Conservation (phyloP, 2,888 invertebrate genomes). For the Hydroisotoma schaefferi region DNA sequence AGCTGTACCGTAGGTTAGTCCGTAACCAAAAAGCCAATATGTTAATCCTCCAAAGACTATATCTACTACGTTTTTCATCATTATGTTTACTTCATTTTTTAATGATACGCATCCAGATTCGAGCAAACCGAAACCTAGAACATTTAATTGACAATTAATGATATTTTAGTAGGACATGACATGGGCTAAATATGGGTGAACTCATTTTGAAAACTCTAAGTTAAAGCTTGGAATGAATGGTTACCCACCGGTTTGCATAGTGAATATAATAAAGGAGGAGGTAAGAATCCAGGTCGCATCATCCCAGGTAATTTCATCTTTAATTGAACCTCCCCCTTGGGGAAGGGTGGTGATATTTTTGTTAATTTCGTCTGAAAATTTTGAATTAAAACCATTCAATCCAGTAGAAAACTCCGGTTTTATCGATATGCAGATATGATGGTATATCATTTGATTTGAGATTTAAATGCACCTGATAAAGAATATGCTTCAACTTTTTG, state of each 20-base stretch:
- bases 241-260: constrained; percentile 51
- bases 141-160: not conserved
- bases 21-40: constrained; percentile 94
- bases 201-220: not conserved
- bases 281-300: constrained; percentile 39
- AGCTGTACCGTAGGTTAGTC: constrained; percentile 75
- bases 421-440: too few relatives aligned
- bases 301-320: constrained; percentile 33
- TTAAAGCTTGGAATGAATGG: not conserved
- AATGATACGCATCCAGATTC: constrained; percentile 89
- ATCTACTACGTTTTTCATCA: constrained; percentile 95
- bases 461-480: too few relatives aligned
- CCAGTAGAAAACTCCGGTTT: too few relatives aligned
- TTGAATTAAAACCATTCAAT: too few relatives aligned
- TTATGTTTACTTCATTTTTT: constrained; percentile 93
- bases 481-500: too few relatives aligned
- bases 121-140: constrained; percentile 81
- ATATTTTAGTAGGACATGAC: not conserved
- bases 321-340: not conserved
- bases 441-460: too few relatives aligned
- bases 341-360: too few relatives aligned
- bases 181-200: not conserved
- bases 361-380: too few relatives aligned
- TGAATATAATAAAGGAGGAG: constrained; percentile 51
- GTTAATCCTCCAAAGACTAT: constrained; percentile 87